Percentiles rank a stretch among this genome's conserved stretches.
Conservation (phyloP, 2,888 invertebrate species). For the Eurytoma adleriae region DNA sequence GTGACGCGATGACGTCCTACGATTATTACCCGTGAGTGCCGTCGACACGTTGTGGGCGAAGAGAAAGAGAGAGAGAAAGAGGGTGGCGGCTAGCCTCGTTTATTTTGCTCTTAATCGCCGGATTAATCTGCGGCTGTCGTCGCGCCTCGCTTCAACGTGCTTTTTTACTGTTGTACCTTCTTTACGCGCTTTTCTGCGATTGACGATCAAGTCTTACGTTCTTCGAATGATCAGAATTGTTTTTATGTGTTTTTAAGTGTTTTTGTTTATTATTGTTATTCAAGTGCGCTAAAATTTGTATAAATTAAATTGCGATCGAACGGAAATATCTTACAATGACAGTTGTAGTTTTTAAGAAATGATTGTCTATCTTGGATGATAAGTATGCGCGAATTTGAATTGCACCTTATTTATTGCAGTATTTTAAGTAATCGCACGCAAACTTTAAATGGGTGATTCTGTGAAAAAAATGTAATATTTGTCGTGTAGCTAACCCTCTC, state of each 20-base stretch:
- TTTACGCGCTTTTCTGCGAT: not conserved
- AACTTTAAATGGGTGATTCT: too few species aligned
- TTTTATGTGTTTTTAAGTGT: not conserved
- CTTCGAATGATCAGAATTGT: not conserved
- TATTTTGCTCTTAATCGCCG: conserved; percentile 53
- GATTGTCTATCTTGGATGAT: too few species aligned
- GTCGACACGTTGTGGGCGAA: not conserved
- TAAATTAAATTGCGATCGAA: too few species aligned
- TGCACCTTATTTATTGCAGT: too few species aligned
- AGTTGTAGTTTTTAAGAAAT: too few species aligned
- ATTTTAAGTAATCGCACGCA: too few species aligned
- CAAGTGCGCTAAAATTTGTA: not conserved
- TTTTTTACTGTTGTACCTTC: not conserved
- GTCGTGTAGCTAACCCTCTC: too few species aligned
- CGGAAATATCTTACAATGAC: too few species aligned
- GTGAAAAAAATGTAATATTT: too few species aligned
- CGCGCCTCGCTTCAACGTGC: not conserved
- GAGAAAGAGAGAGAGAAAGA: not conserved
- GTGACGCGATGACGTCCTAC: conserved; percentile 28
- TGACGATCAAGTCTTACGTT: not conserved
- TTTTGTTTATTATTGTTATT: not conserved
- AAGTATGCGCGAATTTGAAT: too few species aligned
- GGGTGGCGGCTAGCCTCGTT: conserved; percentile 23
- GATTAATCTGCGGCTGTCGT: conserved; percentile 44
- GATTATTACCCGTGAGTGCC: conserved; percentile 38